Evolutionary conservation across 2,113 vertebrate genomes (phyloP).

Genomic region (Thryonomys swinderianus): DNA sequence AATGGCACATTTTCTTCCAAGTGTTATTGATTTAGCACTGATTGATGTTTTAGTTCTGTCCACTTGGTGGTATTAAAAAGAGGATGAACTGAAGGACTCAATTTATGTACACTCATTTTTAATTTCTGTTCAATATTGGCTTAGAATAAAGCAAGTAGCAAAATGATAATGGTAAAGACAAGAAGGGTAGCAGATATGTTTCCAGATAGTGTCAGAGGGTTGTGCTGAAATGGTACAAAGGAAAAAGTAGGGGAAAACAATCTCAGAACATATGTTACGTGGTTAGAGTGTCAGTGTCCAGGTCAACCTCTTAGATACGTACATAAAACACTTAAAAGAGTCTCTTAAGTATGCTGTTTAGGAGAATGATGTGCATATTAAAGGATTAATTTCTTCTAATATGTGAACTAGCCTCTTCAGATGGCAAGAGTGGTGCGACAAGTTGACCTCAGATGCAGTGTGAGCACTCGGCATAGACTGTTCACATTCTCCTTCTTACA

Average conservation of each 20-base stretch:
- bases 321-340: neutral
- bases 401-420: neutral
- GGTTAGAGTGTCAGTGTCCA: neutral
- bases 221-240: neutral
- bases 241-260: neutral
- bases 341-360: neutral
- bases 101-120: constrained; percentile 48
- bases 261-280: constrained; percentile 9
- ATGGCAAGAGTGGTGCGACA: neutral
- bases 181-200: constrained; percentile 33
- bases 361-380: neutral
- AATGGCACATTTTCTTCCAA: constrained; percentile 55
- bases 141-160: constrained; percentile 49
- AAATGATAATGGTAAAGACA: constrained; percentile 32
- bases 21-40: constrained; percentile 65
- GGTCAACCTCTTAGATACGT: neutral
- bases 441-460: neutral
- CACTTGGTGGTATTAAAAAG: constrained; percentile 56
- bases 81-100: constrained; percentile 26
- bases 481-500: neutral
- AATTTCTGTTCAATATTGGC: constrained; percentile 21
- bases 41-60: constrained; percentile 60
- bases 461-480: neutral
- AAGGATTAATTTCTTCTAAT: neutral
- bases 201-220: neutral